Evolutionary conservation across 2,797 vertebrate species (phyloP).

Genomic region (Apogon hyalosoma): DNA sequence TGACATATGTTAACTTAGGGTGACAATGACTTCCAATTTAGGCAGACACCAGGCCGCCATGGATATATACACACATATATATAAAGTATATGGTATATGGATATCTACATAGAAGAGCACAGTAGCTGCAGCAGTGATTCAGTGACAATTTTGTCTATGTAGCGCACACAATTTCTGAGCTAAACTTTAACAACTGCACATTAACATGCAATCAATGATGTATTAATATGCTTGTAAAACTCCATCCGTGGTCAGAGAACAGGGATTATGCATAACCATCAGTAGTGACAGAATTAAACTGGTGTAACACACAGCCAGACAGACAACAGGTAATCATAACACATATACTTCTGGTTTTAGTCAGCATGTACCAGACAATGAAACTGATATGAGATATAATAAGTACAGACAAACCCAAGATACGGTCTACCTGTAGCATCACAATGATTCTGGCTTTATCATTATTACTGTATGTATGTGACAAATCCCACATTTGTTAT

Average conservation of each 20-base stretch:
- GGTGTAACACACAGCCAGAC: slow-evolving; percentile 15
- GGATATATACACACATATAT: too few species aligned
- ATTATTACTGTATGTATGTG: background rate
- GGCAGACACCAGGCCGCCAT: too few species aligned
- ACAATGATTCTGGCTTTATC: slow-evolving; percentile 9
- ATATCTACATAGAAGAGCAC: too few species aligned
- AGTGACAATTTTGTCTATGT: too few species aligned
- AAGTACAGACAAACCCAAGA: background rate
- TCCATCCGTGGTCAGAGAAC: slow-evolving; percentile 29
- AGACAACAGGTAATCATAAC: slow-evolving; percentile 8
- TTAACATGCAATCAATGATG: background rate
- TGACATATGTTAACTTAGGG: too few species aligned
- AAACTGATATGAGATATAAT: background rate
- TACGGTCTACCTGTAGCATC: background rate
- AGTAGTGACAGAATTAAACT: slow-evolving; percentile 24
- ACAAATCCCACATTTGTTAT: slow-evolving; percentile 20
- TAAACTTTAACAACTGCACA: too few species aligned
- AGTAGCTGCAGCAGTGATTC: too few species aligned
- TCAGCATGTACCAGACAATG: background rate
- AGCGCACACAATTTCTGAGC: too few species aligned
- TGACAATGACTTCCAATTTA: too few species aligned
- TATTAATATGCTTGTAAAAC: slow-evolving; percentile 8
- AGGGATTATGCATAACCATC: slow-evolving; percentile 12
- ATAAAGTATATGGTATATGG: too few species aligned
- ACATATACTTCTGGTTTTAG: slow-evolving; percentile 18